Base-by-base conservation (phyloP, 2,888 invertebrate genomes). In the Yponomeuta sedellus region DNA sequence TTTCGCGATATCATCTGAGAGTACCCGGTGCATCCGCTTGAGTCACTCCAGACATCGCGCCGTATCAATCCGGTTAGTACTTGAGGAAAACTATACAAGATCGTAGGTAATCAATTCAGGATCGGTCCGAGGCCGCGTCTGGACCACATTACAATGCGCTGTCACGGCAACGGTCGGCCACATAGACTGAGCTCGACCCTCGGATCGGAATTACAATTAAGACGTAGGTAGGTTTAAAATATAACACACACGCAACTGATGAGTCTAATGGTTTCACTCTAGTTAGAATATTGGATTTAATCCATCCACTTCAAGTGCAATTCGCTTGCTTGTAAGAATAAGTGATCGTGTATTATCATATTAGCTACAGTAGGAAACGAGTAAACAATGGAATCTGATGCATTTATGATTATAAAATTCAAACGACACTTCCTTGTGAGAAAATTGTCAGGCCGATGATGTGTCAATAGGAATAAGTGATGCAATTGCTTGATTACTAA, bases 81-180 rank as follows among this genome's bases (percentile, higher is more conserved):
- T 58, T 19, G n/a, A 61, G 61, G 61, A 61, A 61, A 61, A 61
- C 61, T 28, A 61, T 34, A 61, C 16, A n/a, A 61, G 25, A 61
- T 6, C 28, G 19, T 16, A 20, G 58, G 58, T 58, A 22, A 63
- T 52, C n/a, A 66, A 25, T 61, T 19, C 40, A 65, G 39, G 44
- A 56, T 28, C 59, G 40, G n/a, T 12, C 11, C 61, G 61, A 66
- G 66, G 66, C n/a, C 61, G 40, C 10, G 22, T 25, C n/a, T 4
- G 44, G 40, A 8, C 25, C 25, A 22, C 44, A 61, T 44, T 61
- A 58, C 20, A 25, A 65, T 65, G 57, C 65, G 28, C 39, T 34
- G 58, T 58, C 65, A 65, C 65, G 65, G 20, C 39, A 56, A 8
- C 16, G 3, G 4, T 22, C 12, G n/a, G 52, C 52, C 28, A 56